Conservation (phyloP, 2,113 vertebrate species). For the Nothobranchius furzeri region DNA sequence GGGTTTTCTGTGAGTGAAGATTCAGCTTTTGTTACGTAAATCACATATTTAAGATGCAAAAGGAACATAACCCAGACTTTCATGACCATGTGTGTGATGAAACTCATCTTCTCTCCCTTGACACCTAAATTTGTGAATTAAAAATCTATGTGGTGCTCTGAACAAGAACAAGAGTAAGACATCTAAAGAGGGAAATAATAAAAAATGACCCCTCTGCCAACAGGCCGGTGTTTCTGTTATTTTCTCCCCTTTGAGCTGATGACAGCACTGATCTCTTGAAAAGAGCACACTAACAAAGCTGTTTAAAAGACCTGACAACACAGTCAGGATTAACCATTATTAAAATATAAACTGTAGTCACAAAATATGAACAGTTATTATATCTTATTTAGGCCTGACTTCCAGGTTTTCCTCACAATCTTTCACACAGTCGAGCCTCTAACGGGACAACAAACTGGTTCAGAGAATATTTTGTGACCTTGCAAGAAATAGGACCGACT, state of each 20-base stretch:
- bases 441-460: background rate
- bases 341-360: background rate
- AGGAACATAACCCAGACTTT: no score
- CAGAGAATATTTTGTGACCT: background rate
- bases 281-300: background rate
- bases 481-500: background rate
- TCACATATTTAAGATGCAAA: background rate
- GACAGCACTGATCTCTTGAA: slow-evolving; percentile 3
- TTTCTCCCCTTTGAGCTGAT: slow-evolving; percentile 8
- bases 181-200: background rate
- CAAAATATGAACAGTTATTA: background rate
- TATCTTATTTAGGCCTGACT: background rate
- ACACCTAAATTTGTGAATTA: background rate
- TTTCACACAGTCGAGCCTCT: background rate
- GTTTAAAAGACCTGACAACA: background rate
- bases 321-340: no score
- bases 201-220: background rate
- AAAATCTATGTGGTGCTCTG: background rate
- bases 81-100: no score
- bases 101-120: background rate
- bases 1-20: background rate
- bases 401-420: background rate
- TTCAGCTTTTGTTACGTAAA: background rate
- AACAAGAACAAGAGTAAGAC: background rate
- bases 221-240: background rate